Percentiles rank a stretch among this genome's conserved stretches.
These are phyloP conservation scores for Drosophila paulistorum DNA, from an alignment of 1,140 invertebrate genomes.

Conservation along the genomic window DNA sequence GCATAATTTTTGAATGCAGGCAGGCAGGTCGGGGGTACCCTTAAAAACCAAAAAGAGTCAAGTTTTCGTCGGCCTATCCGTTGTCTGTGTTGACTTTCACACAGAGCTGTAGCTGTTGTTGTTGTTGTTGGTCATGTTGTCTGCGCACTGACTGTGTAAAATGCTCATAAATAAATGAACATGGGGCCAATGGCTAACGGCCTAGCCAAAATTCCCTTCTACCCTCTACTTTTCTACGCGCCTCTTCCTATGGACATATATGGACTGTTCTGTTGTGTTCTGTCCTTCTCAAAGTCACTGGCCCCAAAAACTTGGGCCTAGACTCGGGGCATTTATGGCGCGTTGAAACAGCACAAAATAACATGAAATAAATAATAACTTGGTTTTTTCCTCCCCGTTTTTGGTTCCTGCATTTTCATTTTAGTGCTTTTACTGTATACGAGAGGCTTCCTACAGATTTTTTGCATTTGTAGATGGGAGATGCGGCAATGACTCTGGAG, in stretches of 20 bases:
- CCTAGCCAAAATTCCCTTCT: slow-evolving; percentile 30
- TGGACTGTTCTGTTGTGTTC: too few species aligned
- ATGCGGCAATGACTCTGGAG: not conserved
- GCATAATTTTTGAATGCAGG: slow-evolving; percentile 68
- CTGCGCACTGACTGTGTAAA: slow-evolving; percentile 72
- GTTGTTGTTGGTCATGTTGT: slow-evolving; percentile 19
- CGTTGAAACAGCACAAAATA: slow-evolving; percentile 78
- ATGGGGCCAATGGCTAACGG: slow-evolving; percentile 53
- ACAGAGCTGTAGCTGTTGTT: not conserved
- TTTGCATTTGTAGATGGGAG: slow-evolving; percentile 32
- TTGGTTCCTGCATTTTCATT: slow-evolving; percentile 2
- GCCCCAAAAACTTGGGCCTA: slow-evolving; percentile 21
- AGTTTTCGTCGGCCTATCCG: slow-evolving; percentile 44
- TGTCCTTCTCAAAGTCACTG: slow-evolving; percentile 51
- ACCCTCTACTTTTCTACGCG: too few species aligned
- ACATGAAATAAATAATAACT: slow-evolving; percentile 81
- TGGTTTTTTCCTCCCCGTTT: slow-evolving; percentile 32
- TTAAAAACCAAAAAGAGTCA: slow-evolving; percentile 25
- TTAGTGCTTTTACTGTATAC: slow-evolving; percentile 30
- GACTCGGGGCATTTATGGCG: slow-evolving; percentile 56
- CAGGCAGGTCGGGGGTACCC: not conserved
- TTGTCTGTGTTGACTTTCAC: not conserved
- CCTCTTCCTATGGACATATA: too few species aligned
- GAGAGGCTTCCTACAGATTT: not conserved
- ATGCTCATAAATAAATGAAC: slow-evolving; percentile 81